Percentiles rank a stretch among this genome's conserved stretches.
These are phyloP conservation scores for Siniperca undulata DNA, from an alignment of 2,797 vertebrate genomes.

Conservation along the genomic window DNA sequence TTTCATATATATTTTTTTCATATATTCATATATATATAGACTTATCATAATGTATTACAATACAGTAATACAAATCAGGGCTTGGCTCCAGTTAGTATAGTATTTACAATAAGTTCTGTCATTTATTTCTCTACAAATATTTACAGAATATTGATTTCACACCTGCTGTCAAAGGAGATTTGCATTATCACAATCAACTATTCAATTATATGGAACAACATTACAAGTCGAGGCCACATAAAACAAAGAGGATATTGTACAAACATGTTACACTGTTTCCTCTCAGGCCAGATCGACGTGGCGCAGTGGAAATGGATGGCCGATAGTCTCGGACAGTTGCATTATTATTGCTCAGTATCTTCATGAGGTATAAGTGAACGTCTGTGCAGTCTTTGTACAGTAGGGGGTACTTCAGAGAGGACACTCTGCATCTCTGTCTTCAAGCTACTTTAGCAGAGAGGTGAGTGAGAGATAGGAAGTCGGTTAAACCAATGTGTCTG, in stretches of 20 bases:
- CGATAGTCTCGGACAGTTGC: slow-evolving; percentile 66
- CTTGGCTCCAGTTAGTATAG: slow-evolving; percentile 59
- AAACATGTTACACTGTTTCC: slow-evolving; percentile 52
- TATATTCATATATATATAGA: slow-evolving; percentile 60
- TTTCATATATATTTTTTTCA: slow-evolving; percentile 4
- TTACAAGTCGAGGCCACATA: slow-evolving; percentile 58
- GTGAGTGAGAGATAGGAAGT: slow-evolving; percentile 26
- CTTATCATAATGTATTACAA: slow-evolving; percentile 55
- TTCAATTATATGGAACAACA: slow-evolving; percentile 51
- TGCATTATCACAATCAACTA: slow-evolving; percentile 70
- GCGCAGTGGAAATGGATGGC: slow-evolving; percentile 42
- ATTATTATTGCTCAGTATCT: slow-evolving; percentile 78
- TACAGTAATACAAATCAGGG: slow-evolving; percentile 68
- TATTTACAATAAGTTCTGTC: slow-evolving; percentile 70
- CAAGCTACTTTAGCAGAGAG: neutral
- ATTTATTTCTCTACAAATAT: slow-evolving; percentile 72
- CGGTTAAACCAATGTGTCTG: slow-evolving; percentile 5
- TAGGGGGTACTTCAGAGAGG: slow-evolving; percentile 31
- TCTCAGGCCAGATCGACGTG: slow-evolving; percentile 30
- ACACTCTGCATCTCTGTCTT: too few species aligned
- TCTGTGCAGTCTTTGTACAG: slow-evolving; percentile 57
- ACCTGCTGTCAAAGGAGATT: slow-evolving; percentile 66
- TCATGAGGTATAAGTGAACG: slow-evolving; percentile 76
- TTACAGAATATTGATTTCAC: slow-evolving; percentile 78
- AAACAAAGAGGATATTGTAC: slow-evolving; percentile 55